These are phyloP conservation scores for Itoplectis maculator DNA, from an alignment of 2,888 invertebrate species.

Conservation along the genomic window DNA sequence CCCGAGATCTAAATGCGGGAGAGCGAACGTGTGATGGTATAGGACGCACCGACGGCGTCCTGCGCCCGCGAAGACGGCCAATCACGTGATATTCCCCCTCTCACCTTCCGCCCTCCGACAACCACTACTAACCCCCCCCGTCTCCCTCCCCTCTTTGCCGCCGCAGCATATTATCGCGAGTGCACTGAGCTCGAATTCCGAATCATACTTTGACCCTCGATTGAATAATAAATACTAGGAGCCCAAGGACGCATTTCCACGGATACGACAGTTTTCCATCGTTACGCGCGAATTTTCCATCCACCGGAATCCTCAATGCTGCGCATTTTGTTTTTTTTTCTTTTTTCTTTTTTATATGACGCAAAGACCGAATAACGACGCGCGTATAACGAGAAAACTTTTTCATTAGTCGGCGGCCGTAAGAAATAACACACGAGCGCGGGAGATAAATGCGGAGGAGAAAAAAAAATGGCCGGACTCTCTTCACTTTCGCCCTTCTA, in stretches of 20 bases:
- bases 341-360: background rate
- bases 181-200: constrained; percentile 31
- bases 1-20: constrained; percentile 50
- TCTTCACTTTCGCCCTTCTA: background rate
- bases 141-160: background rate
- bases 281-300: background rate
- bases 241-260: background rate
- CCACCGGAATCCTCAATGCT: background rate
- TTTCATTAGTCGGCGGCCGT: background rate
- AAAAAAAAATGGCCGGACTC: background rate
- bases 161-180: constrained; percentile 17
- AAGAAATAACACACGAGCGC: background rate
- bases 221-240: constrained; percentile 27
- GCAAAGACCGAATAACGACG: background rate
- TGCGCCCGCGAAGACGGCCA: constrained; percentile 11
- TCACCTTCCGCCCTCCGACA: background rate
- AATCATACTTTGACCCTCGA: constrained; percentile 37
- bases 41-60: constrained; percentile 17
- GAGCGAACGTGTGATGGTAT: too few relatives aligned
- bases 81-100: constrained; percentile 13
- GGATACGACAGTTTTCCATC: constrained; percentile 1
- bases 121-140: background rate
- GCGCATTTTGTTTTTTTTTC: background rate
- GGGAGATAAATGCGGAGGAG: background rate
- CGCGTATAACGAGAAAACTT: constrained; percentile 33